Evolutionary conservation across 2,113 vertebrate genomes (phyloP).

Genomic region (Sprattus sprattus): DNA sequence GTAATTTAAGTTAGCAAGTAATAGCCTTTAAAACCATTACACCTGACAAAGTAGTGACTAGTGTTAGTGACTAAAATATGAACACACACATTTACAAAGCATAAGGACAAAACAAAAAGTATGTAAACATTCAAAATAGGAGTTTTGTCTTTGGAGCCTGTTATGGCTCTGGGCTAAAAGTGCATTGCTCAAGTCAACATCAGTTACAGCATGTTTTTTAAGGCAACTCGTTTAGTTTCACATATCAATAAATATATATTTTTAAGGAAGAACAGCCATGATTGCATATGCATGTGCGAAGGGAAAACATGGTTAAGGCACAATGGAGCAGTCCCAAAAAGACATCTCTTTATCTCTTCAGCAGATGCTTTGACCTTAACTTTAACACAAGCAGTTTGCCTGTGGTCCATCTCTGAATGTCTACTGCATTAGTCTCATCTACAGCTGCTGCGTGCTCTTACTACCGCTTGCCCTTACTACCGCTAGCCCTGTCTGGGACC

Average conservation of each 20-base stretch:
- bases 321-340: not conserved
- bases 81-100: not conserved
- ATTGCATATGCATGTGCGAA: not conserved
- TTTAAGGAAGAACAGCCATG: not conserved
- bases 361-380: not conserved
- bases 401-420: not conserved
- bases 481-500: not conserved
- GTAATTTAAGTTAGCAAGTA: not conserved
- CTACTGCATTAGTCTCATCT: not conserved
- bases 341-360: not conserved
- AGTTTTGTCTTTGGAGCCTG: not conserved
- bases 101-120: not conserved
- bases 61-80: not conserved
- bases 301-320: not conserved
- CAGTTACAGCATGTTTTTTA: not conserved
- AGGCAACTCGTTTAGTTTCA: not conserved
- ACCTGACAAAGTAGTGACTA: not conserved
- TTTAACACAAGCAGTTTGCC: no score
- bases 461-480: not conserved
- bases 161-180: not conserved
- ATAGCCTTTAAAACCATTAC: not conserved
- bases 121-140: not conserved
- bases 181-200: not conserved
- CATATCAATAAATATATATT: not conserved
- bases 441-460: not conserved